Base-by-base conservation (phyloP, 2,888 invertebrate genomes). In the Sphecodes monilicornis region DNA sequence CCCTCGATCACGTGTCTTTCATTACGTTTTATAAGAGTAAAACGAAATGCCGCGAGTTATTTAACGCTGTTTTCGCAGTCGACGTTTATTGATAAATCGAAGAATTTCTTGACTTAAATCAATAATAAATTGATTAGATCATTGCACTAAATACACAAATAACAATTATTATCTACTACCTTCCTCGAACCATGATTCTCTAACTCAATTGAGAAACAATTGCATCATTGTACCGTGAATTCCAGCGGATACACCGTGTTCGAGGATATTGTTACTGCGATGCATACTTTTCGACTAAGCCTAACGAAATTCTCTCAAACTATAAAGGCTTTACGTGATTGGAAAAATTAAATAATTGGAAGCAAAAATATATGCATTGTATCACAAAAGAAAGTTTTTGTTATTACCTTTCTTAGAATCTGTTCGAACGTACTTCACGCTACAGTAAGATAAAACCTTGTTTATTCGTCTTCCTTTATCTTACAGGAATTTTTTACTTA, bases 401-500 rank as follows among this genome's bases (percentile, higher is more conserved):
- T 29, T 32, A 32, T 29, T 18, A 39, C 43, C 8, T 57, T 32
- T 11, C 32, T 68, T 41, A 46, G 43, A 16, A 26, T 68, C 36
- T 39, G 32, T 46, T 32, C 32, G 32, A 57, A 43, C 3, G 50
- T 32, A 11, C 66, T 75, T 86, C 76, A 72, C 46, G 39, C 57
- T 77, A 82, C 60, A 75, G 36, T 79, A 76, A 84, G 75, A 79
- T 82, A 70, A 78, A 85, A 11, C 29, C 74, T 74, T 77, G 54
- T 82, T 86, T 74, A 79, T 78, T 79, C 50, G 54, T 74, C 11
- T 60, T 70, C 22, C 18, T 68, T 79, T 86, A 86, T 86, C 76
- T 79, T 86, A 86, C 82, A 86, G 26, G 29, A 60, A 78, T 22
- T 74, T 86, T 79, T 82, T 86, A 82, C 74, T 85, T 85, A 86